Evolutionary conservation across 2,888 invertebrate genomes (phyloP).

Genomic region (Drosophila borealis): DNA sequence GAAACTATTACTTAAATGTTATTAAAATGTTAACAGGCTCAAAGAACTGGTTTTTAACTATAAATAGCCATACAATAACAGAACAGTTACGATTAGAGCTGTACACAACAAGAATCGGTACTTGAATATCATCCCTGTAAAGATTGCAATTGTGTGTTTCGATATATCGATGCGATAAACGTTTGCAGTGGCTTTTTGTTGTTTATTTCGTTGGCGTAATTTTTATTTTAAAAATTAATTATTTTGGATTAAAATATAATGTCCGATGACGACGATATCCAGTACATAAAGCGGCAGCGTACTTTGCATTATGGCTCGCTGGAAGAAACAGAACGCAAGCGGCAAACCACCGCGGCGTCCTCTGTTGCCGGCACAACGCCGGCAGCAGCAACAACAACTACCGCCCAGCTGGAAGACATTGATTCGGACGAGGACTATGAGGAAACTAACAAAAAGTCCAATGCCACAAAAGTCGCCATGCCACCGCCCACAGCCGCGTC

Average conservation of each 20-base stretch:
- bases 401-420: conserved; percentile 85
- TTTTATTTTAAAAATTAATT: conserved; percentile 78
- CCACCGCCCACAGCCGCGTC: conserved; percentile 74
- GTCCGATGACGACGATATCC: conserved; percentile 92
- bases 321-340: conserved; percentile 92
- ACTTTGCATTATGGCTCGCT: conserved; percentile 95
- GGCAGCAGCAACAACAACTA: conserved; percentile 31
- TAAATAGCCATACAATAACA: not conserved
- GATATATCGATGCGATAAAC: conserved; percentile 59
- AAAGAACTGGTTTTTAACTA: not conserved
- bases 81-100: not conserved
- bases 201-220: conserved; percentile 74
- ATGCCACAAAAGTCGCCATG: conserved; percentile 69
- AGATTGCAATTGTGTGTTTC: conserved; percentile 8
- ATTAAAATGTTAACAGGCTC: not conserved
- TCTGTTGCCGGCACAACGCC: conserved; percentile 48
- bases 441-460: conserved; percentile 85
- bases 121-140: conserved; percentile 8
- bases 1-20: not conserved
- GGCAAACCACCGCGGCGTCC: conserved; percentile 84
- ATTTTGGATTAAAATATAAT: conserved; percentile 84
- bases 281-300: conserved; percentile 90
- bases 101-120: conserved; percentile 4
- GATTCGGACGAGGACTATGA: conserved; percentile 88
- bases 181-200: conserved; percentile 73